Conservation (phyloP, 2,888 invertebrate species). For the Lasioglossum lativentre region DNA sequence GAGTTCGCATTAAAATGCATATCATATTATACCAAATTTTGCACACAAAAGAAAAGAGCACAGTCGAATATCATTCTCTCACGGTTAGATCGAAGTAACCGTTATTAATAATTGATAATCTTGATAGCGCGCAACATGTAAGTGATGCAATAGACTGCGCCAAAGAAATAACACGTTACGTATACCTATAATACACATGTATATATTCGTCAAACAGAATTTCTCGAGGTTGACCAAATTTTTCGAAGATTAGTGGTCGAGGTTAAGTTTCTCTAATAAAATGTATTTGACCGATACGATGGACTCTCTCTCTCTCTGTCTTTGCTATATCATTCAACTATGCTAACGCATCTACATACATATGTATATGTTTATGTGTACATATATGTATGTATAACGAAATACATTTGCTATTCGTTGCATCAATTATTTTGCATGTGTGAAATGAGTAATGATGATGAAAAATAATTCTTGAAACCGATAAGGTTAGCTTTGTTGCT, state of each 20-base stretch:
- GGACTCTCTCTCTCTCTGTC: neutral
- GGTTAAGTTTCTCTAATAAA: constrained; percentile 22
- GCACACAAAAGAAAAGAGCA: neutral
- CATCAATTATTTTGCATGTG: neutral
- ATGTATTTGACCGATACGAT: neutral
- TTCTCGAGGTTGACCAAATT: neutral
- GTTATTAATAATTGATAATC: constrained; percentile 9
- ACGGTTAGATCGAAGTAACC: neutral
- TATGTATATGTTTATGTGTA: neutral
- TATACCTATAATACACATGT: neutral
- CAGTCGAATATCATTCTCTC: neutral
- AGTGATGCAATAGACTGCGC: neutral
- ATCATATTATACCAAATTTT: neutral
- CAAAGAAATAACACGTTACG: neutral
- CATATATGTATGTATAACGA: neutral
- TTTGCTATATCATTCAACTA: neutral
- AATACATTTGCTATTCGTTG: neutral
- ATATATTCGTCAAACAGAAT: neutral
- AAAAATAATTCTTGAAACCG: neutral
- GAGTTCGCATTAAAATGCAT: neutral
- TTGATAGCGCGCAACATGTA: neutral
- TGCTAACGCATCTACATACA: neutral
- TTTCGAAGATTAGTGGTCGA: neutral
- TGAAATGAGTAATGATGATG: neutral
- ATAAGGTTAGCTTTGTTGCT: constrained; percentile 40